These are phyloP conservation scores for Setipinna tenuifilis DNA, from an alignment of 2,797 vertebrate genomes.

Conservation along the genomic window DNA sequence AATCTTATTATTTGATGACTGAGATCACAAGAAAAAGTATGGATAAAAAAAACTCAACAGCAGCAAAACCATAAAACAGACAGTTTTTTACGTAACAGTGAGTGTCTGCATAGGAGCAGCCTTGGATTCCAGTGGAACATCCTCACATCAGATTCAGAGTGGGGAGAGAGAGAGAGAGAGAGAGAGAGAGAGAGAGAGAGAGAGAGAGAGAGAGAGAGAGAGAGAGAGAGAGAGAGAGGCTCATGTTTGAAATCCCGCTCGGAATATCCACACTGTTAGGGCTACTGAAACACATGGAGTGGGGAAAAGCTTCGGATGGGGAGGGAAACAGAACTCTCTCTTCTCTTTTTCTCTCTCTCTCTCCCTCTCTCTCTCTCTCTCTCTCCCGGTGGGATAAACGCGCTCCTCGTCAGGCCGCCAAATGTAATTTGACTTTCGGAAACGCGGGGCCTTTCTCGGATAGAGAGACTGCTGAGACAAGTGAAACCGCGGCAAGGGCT, in stretches of 20 bases:
- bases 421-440: background rate
- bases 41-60: constrained; percentile 18
- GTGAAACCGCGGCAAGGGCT: background rate
- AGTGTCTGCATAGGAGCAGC: background rate
- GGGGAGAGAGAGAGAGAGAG: background rate
- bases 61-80: constrained; percentile 6
- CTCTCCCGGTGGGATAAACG: background rate
- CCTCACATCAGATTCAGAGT: background rate
- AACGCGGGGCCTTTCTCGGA: background rate
- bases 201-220: background rate
- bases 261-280: background rate
- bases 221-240: background rate
- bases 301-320: background rate
- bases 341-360: background rate
- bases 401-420: background rate
- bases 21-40: constrained; percentile 9
- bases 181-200: background rate
- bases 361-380: background rate
- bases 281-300: background rate
- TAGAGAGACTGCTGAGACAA: constrained; percentile 11
- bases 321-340: background rate
- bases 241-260: background rate
- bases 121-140: background rate
- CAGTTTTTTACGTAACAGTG: background rate
- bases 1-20: constrained; percentile 9